Evolutionary conservation across 2,888 invertebrate species (phyloP).

Genomic region (Acronicta psi): DNA sequence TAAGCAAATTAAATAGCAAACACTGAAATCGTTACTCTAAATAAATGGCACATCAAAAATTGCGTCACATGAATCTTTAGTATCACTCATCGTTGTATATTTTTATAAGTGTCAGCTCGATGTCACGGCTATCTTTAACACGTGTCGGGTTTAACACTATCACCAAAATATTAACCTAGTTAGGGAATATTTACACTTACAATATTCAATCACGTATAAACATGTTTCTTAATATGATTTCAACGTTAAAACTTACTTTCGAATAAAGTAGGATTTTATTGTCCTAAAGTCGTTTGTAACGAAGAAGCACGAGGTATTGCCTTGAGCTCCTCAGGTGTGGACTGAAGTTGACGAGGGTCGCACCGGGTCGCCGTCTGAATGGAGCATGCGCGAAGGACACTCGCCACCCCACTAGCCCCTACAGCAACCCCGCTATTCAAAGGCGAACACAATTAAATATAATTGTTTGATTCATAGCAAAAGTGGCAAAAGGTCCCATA

Average conservation of each 20-base stretch:
- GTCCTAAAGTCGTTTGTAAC: conserved; percentile 70
- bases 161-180: conserved; percentile 23
- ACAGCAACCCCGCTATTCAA: conserved; percentile 71
- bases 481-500: conserved; percentile 64
- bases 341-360: conserved; percentile 80
- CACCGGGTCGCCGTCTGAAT: conserved; percentile 71
- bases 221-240: conserved; percentile 9
- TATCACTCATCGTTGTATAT: conserved; percentile 46
- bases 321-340: conserved; percentile 75
- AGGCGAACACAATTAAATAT: conserved; percentile 64
- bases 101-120: conserved; percentile 48
- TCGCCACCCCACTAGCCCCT: conserved; percentile 76
- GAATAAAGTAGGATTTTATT: conserved; percentile 80
- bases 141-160: conserved; percentile 49
- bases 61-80: conserved; percentile 28
- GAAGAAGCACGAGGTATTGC: conserved; percentile 61
- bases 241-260: conserved; percentile 75
- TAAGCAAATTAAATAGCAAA: conserved; percentile 52
- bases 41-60: conserved; percentile 2
- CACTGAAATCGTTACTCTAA: conserved; percentile 7
- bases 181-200: conserved; percentile 15
- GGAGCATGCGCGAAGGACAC: conserved; percentile 82
- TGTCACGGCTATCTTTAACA: conserved; percentile 51
- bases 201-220: conserved; percentile 13
- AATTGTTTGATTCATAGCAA: conserved; percentile 67